A percentile compares a stretch with the other conserved stretches of the same genome.
These are phyloP conservation scores for Vanessa cardui DNA, from an alignment of 2,888 invertebrate genomes.

Conservation along the genomic window DNA sequence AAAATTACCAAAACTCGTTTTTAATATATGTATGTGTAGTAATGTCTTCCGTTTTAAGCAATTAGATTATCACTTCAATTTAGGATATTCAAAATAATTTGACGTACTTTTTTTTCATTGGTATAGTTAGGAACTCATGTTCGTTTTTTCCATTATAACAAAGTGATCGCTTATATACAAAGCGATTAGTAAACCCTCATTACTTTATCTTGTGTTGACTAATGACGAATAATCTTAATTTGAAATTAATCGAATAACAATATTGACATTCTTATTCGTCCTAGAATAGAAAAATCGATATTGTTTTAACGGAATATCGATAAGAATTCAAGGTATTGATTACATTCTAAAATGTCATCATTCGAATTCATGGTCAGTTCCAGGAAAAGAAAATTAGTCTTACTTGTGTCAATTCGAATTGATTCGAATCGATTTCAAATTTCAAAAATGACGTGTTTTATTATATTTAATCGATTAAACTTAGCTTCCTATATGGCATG, in stretches of 20 bases:
- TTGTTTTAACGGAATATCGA: neutral
- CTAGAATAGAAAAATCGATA: conserved; percentile 6
- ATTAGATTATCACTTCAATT: too few species aligned
- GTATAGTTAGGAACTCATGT: too few species aligned
- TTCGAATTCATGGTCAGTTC: neutral
- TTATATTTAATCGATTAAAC: neutral
- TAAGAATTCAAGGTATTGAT: neutral
- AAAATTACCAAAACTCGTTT: neutral
- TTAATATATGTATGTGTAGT: neutral
- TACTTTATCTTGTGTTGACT: neutral
- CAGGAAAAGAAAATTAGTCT: neutral
- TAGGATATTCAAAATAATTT: too few species aligned
- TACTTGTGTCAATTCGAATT: too few species aligned
- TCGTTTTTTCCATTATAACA: neutral
- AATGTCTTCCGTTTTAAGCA: neutral
- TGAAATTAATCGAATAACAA: conserved; percentile 22
- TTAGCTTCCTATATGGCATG: neutral
- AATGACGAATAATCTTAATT: conserved; percentile 20
- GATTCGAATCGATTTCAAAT: neutral
- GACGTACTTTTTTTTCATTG: too few species aligned
- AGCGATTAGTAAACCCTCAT: neutral
- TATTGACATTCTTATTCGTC: neutral
- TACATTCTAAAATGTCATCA: neutral
- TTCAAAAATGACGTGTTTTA: neutral
- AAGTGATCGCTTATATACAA: neutral